Conservation (phyloP, 2,113 vertebrate genomes). For the Nesogale talazaci region DNA sequence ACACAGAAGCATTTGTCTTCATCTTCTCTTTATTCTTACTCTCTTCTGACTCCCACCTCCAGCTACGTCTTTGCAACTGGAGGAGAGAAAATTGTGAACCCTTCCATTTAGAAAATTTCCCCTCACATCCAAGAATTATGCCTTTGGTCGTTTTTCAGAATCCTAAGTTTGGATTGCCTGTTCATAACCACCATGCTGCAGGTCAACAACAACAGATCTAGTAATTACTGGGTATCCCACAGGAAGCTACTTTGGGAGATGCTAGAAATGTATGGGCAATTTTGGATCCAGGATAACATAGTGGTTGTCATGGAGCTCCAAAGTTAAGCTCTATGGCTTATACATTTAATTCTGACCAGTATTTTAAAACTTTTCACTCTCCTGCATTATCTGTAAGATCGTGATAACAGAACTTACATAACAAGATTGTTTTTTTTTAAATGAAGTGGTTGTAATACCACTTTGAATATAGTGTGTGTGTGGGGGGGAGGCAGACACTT, state of each 20-base stretch:
- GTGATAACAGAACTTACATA: background rate
- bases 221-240: background rate
- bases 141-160: background rate
- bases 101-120: background rate
- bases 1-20: background rate
- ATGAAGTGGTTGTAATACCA: background rate
- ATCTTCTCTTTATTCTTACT: background rate
- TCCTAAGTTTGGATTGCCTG: background rate
- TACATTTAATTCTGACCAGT: background rate
- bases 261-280: background rate
- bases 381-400: background rate
- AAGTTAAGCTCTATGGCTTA: background rate
- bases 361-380: background rate
- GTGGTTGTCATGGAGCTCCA: background rate
- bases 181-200: background rate
- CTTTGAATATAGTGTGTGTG: background rate
- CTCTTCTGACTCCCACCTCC: background rate
- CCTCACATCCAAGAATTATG: background rate
- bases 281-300: background rate
- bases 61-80: background rate
- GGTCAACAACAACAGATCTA: background rate
- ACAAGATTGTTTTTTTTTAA: background rate
- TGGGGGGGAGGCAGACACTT: background rate
- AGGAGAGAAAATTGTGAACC: background rate
- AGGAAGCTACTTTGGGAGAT: background rate